These are phyloP conservation scores for Marronus borbonicus DNA, from an alignment of 2,888 invertebrate species.

Conservation along the genomic window DNA sequence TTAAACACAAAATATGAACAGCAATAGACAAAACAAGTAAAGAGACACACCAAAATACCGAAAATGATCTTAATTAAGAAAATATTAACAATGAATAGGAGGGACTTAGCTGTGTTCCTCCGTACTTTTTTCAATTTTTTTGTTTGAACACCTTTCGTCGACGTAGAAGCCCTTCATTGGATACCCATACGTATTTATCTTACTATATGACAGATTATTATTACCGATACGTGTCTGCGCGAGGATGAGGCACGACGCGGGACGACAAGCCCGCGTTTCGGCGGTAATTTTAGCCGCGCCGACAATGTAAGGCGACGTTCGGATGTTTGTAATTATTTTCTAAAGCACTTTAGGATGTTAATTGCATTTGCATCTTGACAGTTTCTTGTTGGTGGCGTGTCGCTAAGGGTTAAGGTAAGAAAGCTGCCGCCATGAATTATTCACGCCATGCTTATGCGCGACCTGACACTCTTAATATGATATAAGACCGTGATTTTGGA, in stretches of 20 bases:
- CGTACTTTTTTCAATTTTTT: too few relatives aligned
- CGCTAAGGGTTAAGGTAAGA: slow-evolving; percentile 70
- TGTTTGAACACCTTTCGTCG: too few relatives aligned
- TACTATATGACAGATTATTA: slow-evolving; percentile 20
- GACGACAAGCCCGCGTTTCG: slow-evolving; percentile 24
- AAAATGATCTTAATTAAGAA: too few relatives aligned
- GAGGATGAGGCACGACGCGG: slow-evolving; percentile 7
- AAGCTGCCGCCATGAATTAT: slow-evolving; percentile 70
- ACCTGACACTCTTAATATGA: slow-evolving; percentile 70
- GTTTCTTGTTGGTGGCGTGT: slow-evolving; percentile 70
- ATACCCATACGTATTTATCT: background rate
- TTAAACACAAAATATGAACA: too few relatives aligned
- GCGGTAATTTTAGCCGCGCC: slow-evolving; percentile 48
- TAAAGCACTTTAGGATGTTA: slow-evolving; percentile 68
- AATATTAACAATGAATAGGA: too few relatives aligned
- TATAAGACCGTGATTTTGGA: slow-evolving; percentile 69
- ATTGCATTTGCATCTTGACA: slow-evolving; percentile 71
- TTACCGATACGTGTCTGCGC: slow-evolving; percentile 9
- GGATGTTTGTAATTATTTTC: slow-evolving; percentile 70
- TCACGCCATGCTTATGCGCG: slow-evolving; percentile 65
- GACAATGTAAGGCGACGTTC: slow-evolving; percentile 55
- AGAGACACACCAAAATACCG: too few relatives aligned
- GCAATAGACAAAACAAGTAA: too few relatives aligned
- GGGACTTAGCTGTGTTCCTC: too few relatives aligned
- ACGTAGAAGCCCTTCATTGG: too few relatives aligned